A percentile compares a stretch with the other conserved stretches of the same genome.
These are phyloP conservation scores for Thalpophila matura DNA, from an alignment of 2,888 invertebrate species.

Conservation along the genomic window DNA sequence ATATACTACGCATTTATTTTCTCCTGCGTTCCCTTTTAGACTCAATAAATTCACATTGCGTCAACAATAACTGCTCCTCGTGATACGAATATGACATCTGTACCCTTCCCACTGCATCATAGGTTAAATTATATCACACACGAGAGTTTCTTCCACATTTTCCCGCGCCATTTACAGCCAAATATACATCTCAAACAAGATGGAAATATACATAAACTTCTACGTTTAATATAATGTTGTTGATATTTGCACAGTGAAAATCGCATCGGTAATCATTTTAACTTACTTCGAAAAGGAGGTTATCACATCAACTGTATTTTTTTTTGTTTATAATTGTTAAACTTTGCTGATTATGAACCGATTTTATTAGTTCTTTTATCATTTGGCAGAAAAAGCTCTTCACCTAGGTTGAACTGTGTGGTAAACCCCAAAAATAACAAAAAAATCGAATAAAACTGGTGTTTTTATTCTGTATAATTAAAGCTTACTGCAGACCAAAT, in stretches of 20 bases:
- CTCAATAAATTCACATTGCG: neutral
- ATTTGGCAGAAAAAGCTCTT: no score
- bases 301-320: no score
- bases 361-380: no score
- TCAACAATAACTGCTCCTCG: neutral
- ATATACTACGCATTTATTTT: neutral
- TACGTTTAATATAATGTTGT: neutral
- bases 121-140: neutral
- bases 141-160: neutral
- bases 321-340: no score
- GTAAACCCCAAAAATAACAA: no score
- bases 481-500: conserved; percentile 8
- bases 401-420: no score
- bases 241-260: neutral
- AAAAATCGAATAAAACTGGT: no score
- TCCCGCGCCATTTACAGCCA: neutral
- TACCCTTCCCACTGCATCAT: conserved; percentile 5
- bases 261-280: neutral
- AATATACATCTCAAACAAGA: neutral
- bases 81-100: conserved; percentile 1
- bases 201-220: neutral
- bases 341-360: no score
- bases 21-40: neutral
- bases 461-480: conserved; percentile 24
- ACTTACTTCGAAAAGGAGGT: no score